A percentile compares a stretch with the other conserved stretches of the same genome.
These are phyloP conservation scores for Bellardia pandia DNA, from an alignment of 2,888 invertebrate species.

Conservation along the genomic window DNA sequence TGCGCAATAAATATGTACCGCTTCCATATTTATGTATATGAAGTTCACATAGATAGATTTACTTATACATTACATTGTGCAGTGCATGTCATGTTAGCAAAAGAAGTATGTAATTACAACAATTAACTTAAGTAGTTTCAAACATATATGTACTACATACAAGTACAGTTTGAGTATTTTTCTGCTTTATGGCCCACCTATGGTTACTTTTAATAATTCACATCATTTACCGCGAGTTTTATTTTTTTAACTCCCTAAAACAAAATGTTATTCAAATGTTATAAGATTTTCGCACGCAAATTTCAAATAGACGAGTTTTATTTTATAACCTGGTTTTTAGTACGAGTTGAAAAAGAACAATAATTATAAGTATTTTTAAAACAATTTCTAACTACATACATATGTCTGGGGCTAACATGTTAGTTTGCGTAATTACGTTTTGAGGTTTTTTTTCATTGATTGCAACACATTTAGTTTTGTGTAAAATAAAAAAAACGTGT, in stretches of 20 bases:
- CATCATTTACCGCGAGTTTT: conserved; percentile 5
- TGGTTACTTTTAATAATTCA: conserved; percentile 9
- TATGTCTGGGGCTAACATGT: neutral
- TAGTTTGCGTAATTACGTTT: conserved; percentile 15
- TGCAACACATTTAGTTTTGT: neutral
- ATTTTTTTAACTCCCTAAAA: neutral
- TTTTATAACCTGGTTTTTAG: neutral
- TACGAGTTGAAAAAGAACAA: too few relatives aligned
- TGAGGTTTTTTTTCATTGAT: neutral
- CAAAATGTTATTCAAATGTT: conserved; percentile 38
- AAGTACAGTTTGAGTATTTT: neutral
- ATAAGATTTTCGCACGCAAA: conserved; percentile 56
- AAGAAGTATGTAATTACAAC: conserved; percentile 22
- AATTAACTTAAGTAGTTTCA: conserved; percentile 32
- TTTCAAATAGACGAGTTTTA: neutral
- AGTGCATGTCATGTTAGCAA: conserved; percentile 7
- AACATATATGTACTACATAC: neutral
- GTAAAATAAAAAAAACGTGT: neutral
- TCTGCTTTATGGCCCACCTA: conserved; percentile 12
- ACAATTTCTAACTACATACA: conserved; percentile 9
- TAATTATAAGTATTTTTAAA: neutral
- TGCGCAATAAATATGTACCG: too few relatives aligned
- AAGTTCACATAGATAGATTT: too few relatives aligned
- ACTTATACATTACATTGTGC: neutral
- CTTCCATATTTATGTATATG: too few relatives aligned